Evolutionary conservation across 2,797 vertebrate species (phyloP).

Genomic region (Hoplostethus mediterraneus): DNA sequence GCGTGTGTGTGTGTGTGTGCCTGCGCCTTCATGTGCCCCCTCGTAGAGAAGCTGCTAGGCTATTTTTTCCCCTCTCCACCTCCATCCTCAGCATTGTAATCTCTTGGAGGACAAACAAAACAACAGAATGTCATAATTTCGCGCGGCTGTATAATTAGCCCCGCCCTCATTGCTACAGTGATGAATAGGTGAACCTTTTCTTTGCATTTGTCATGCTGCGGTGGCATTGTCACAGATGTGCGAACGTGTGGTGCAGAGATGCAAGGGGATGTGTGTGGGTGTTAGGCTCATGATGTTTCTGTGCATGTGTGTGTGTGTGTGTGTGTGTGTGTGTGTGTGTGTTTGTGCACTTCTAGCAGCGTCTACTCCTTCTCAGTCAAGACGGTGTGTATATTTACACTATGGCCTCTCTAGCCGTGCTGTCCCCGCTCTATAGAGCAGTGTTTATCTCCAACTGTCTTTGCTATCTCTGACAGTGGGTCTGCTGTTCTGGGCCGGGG

Average conservation of each 20-base stretch:
- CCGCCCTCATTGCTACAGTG: constrained; percentile 74
- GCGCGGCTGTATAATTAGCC: constrained; percentile 82
- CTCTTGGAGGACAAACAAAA: constrained; percentile 82
- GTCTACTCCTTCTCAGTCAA: constrained; percentile 4
- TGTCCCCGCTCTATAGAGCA: constrained; percentile 38
- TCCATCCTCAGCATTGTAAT: constrained; percentile 65
- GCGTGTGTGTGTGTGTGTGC: constrained; percentile 24
- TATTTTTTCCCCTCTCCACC: constrained; percentile 44
- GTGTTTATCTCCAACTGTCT: constrained; percentile 61
- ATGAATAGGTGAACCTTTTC: constrained; percentile 88
- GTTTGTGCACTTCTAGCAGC: background rate
- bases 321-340: constrained; percentile 49
- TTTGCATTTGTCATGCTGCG: constrained; percentile 85
- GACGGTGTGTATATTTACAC: constrained; percentile 40
- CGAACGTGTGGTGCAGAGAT: constrained; percentile 62
- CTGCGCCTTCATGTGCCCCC: constrained; percentile 24
- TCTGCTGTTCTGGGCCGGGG: constrained; percentile 57
- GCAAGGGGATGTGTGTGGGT: constrained; percentile 55
- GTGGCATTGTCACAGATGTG: constrained; percentile 80
- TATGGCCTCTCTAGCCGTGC: constrained; percentile 12
- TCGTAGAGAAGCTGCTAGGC: constrained; percentile 56
- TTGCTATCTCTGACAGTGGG: constrained; percentile 66
- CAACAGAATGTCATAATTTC: constrained; percentile 77
- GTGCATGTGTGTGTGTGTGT: constrained; percentile 1
- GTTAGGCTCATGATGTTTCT: constrained; percentile 48